These are phyloP conservation scores for Poeciliopsis presidionis DNA, from an alignment of 2,797 vertebrate species.

Conservation along the genomic window DNA sequence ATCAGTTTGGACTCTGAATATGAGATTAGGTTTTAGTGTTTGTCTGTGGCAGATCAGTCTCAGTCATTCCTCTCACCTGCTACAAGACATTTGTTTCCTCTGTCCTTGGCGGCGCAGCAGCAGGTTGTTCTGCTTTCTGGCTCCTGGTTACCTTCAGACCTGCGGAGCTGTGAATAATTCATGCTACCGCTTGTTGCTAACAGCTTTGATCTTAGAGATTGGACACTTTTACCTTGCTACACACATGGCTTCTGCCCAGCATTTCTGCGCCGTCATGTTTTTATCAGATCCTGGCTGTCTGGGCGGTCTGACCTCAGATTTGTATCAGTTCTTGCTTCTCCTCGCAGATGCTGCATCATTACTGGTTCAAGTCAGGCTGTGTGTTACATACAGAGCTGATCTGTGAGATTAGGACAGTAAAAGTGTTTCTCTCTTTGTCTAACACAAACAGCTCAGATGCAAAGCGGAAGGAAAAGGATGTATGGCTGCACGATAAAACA, in stretches of 20 bases:
- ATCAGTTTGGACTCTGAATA: background rate
- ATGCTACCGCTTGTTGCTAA: background rate
- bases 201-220: background rate
- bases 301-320: background rate
- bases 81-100: background rate
- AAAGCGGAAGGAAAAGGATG: background rate
- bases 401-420: background rate
- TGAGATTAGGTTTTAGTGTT: background rate
- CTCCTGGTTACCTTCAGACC: background rate
- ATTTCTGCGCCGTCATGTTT: background rate
- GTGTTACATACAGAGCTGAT: background rate
- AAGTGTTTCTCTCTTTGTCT: background rate
- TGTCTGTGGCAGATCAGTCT: background rate
- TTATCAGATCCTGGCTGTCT: background rate
- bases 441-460: background rate
- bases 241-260: background rate
- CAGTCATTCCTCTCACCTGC: background rate
- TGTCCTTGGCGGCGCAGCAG: background rate
- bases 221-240: background rate
- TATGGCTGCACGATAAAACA: too few relatives aligned
- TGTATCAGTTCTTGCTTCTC: background rate
- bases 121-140: constrained; percentile 1
- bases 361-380: background rate
- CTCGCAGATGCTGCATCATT: background rate
- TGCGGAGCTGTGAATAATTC: background rate